Percentiles rank a stretch among this genome's conserved stretches.
phyloP scores from a whole-genome alignment of 2,113 vertebrate species.

The Marmota flaviventris region DNA sequence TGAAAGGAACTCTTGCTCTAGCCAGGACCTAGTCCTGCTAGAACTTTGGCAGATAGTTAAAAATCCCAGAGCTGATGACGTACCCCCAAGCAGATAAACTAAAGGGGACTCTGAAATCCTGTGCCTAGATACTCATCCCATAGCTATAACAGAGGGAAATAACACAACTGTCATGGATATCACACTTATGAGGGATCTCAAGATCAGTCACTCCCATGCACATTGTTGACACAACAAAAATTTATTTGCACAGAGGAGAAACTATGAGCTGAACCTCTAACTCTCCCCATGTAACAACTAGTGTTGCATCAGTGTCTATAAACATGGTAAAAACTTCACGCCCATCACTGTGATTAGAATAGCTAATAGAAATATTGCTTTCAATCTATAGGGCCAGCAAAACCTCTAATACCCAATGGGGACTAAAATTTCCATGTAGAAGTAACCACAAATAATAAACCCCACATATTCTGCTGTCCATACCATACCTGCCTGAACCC shows the following conservation, averaged over 20 bases:
- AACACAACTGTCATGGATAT: background rate
- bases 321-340: background rate
- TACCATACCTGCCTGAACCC: background rate
- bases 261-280: background rate
- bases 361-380: background rate
- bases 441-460: background rate
- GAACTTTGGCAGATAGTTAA: no score
- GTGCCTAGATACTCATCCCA: background rate
- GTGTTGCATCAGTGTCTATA: background rate
- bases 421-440: background rate
- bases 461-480: background rate
- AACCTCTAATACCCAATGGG: no score
- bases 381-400: background rate
- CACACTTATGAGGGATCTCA: background rate
- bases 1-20: no score
- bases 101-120: background rate
- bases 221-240: background rate
- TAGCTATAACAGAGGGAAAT: background rate
- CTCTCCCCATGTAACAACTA: background rate
- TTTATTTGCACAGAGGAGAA: background rate
- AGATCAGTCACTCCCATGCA: background rate
- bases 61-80: no score
- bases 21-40: no score
- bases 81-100: no score
- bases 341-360: background rate